Base-by-base conservation (phyloP, 2,888 invertebrate genomes). In the Phrixothrix hirtus region DNA sequence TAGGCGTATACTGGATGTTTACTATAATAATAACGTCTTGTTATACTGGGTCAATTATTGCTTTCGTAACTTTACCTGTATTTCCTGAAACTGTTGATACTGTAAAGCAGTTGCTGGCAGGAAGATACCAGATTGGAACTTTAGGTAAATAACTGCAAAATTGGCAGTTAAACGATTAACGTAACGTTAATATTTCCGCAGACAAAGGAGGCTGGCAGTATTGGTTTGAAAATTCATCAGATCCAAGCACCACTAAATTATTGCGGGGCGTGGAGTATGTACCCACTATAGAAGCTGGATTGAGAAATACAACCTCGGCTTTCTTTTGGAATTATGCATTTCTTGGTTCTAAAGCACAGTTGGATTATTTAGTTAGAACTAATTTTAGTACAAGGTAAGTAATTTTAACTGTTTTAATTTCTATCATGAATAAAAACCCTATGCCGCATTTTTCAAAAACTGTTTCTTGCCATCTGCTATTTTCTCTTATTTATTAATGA, bases 21-120 rank as follows among this genome's bases (percentile, higher is more conserved):
- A 90, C 90, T 1, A 90, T 90, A 27, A 91, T 91, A 42, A 85
- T 89, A 38, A 90, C 89, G 1, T 86, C 90, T 41, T 89, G 89
- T 66, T 91, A 91, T 67, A 90, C 90, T 1, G 89, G 90, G 1
- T 89, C 88, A 1, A 90, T 91, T 15, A 90, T 91, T 67, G 89
- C 90, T 0, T 91, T 90, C 71, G 89, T 91, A 5, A 90, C 89
- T 0, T 72, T 90, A 37, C 89, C 90, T 0, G 79, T 87, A 0
- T 89, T 84, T 74, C 90, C 90, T 1, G 81, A 83, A 57, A 87
- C 88, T 0, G 79, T 89, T 2, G 89, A 91, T 65, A 83, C 83
- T 0, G 81, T 87, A 1, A 65, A 81, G 32, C 85, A 90, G 68
- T 71, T 91, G 3, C 63, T 87, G 4, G 76, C 79, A 2, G 82